These are phyloP conservation scores for Rhagophthalmus giganteus DNA, from an alignment of 2,888 invertebrate genomes.

Conservation along the genomic window DNA sequence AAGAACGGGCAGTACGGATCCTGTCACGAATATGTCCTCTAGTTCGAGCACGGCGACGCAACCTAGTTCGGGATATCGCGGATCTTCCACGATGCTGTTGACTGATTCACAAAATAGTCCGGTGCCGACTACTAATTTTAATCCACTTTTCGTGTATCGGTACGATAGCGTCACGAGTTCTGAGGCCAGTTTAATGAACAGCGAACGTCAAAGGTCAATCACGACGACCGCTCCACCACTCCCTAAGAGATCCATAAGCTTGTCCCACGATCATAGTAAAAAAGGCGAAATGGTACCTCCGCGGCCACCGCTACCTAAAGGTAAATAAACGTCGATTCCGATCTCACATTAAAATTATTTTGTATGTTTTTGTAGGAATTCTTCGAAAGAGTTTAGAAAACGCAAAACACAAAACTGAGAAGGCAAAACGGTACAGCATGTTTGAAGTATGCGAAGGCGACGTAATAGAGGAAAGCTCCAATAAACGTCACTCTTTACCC, in stretches of 20 bases:
- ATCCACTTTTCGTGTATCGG: slow-evolving; percentile 79
- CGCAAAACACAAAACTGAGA: slow-evolving; percentile 56
- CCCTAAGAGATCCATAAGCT: slow-evolving; percentile 70
- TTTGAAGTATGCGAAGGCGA: slow-evolving; percentile 68
- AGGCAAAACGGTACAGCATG: slow-evolving; percentile 76
- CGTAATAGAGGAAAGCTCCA: slow-evolving; percentile 53
- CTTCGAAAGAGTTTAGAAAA: slow-evolving; percentile 66
- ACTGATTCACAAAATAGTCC: slow-evolving; percentile 76
- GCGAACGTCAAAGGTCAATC: slow-evolving; percentile 57
- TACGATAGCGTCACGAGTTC: slow-evolving; percentile 78
- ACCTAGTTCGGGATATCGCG: slow-evolving; percentile 84
- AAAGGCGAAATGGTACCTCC: slow-evolving; percentile 64
- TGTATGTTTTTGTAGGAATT: slow-evolving; percentile 55
- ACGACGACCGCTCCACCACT: slow-evolving; percentile 59
- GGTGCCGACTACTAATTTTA: slow-evolving; percentile 62
- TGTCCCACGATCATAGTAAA: slow-evolving; percentile 58
- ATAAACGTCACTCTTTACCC: slow-evolving; percentile 74
- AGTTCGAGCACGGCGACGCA: slow-evolving; percentile 75
- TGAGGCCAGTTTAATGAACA: slow-evolving; percentile 68
- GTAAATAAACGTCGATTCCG: too few relatives aligned
- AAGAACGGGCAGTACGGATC: slow-evolving; percentile 53
- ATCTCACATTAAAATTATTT: too few relatives aligned
- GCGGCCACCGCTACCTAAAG: slow-evolving; percentile 71
- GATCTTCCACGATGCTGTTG: slow-evolving; percentile 80
- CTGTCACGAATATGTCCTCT: slow-evolving; percentile 62